Evolutionary conservation across 1,140 invertebrate species (phyloP).

Genomic region (Asobara japonica): DNA sequence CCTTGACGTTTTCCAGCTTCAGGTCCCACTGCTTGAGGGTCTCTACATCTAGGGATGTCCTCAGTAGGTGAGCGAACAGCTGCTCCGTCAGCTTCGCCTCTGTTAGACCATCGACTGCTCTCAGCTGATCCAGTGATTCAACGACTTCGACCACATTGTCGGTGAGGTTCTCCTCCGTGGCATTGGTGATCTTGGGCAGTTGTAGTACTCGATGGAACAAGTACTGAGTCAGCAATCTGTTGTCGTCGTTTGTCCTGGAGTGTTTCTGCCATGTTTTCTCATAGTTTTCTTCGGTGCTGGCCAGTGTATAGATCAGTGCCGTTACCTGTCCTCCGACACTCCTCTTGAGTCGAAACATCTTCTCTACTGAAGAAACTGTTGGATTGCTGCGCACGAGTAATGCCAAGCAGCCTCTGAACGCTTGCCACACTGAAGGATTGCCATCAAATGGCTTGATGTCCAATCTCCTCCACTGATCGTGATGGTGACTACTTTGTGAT

Average conservation of each 20-base stretch:
- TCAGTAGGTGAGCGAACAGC: not conserved
- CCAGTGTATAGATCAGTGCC: not conserved
- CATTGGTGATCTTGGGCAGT: not conserved
- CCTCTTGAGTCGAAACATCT: not conserved
- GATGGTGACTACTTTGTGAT: too few relatives aligned
- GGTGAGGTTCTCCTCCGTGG: not conserved
- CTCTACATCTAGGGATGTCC: not conserved
- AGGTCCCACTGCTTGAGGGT: not conserved
- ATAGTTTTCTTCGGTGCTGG: not conserved
- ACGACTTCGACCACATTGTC: not conserved
- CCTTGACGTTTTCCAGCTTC: not conserved
- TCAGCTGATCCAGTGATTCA: not conserved
- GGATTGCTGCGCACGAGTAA: not conserved
- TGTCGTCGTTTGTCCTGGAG: not conserved
- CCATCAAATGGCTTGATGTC: not conserved
- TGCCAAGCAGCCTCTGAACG: not conserved
- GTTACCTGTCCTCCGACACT: not conserved
- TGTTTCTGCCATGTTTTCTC: not conserved
- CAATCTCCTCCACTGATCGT: too few relatives aligned
- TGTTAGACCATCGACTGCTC: not conserved
- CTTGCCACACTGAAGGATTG: not conserved
- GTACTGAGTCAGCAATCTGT: not conserved
- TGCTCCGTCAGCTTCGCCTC: not conserved
- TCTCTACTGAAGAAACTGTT: not conserved
- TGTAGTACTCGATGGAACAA: not conserved